A percentile compares a stretch with the other conserved stretches of the same genome.
These are phyloP conservation scores for Arion vulgaris DNA, from an alignment of 1,140 invertebrate species.

Conservation along the genomic window DNA sequence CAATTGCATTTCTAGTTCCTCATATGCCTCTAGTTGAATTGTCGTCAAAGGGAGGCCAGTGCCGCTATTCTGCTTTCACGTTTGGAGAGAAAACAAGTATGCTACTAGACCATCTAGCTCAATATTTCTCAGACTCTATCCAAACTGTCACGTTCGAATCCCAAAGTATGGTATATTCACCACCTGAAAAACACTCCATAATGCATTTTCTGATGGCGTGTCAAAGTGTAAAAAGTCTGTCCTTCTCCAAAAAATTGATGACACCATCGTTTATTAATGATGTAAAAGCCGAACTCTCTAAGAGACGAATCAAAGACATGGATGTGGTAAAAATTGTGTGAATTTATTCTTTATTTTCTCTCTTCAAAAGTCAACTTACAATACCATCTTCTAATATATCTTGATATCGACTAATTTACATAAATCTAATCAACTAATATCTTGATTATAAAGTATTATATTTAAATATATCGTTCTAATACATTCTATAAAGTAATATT, in stretches of 20 bases:
- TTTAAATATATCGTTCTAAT: no score
- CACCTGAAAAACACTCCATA: neutral
- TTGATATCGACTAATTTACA: no score
- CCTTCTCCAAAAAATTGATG: neutral
- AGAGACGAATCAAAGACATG: neutral
- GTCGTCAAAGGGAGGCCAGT: neutral
- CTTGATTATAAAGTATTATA: no score
- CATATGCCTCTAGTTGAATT: conserved; percentile 12
- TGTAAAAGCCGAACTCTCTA: neutral
- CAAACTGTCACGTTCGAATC: neutral
- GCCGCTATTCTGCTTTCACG: neutral
- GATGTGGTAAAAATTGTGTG: neutral
- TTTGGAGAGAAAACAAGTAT: neutral
- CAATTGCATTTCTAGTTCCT: neutral
- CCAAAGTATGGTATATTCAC: neutral
- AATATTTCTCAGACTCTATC: neutral
- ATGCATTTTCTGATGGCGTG: neutral
- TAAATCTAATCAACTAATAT: no score
- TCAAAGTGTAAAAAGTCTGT: neutral
- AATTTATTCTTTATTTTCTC: no score
- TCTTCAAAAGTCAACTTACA: no score
- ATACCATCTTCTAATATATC: no score
- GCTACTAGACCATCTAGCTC: conserved; percentile 10
- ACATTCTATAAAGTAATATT: no score
- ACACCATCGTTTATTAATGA: neutral